These are phyloP conservation scores for Yponomeuta cagnagella DNA, from an alignment of 2,888 invertebrate species.

Conservation along the genomic window DNA sequence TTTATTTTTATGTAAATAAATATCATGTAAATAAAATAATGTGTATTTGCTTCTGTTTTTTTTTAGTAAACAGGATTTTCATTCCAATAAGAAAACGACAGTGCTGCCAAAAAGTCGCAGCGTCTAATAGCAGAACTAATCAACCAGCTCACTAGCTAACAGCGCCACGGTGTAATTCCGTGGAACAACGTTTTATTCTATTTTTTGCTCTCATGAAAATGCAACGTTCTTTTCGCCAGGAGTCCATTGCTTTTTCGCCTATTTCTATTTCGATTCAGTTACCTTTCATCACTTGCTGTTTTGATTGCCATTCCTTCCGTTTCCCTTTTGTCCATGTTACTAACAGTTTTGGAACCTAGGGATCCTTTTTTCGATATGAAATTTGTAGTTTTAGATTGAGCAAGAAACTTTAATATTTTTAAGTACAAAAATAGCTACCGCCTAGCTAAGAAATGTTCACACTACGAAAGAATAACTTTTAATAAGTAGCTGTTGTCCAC, in stretches of 20 bases:
- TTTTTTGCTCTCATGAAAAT: conserved; percentile 68
- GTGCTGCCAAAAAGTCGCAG: conserved; percentile 50
- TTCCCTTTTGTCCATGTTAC: neutral
- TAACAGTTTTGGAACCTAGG: neutral
- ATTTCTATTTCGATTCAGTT: conserved; percentile 64
- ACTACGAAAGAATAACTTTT: neutral
- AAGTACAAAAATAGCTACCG: too few species aligned
- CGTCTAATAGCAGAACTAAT: conserved; percentile 68
- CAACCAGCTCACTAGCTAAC: conserved; percentile 39
- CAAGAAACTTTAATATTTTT: too few species aligned
- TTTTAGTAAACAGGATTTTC: too few species aligned
- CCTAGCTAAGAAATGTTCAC: too few species aligned
- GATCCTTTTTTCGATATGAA: neutral
- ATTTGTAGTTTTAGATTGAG: neutral
- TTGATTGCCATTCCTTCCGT: conserved; percentile 27
- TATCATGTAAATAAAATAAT: too few species aligned
- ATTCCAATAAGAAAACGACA: conserved; percentile 25
- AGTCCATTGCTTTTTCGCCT: conserved; percentile 48
- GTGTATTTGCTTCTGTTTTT: too few species aligned
- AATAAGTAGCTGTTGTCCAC: conserved; percentile 28
- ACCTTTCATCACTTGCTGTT: conserved; percentile 60
- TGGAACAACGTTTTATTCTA: conserved; percentile 60
- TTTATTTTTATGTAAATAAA: too few species aligned
- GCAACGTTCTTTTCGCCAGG: conserved; percentile 68
- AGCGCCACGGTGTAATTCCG: conserved; percentile 34